Conservation (phyloP, 2,797 vertebrate genomes). For the Hypotaenidia philippensis region DNA sequence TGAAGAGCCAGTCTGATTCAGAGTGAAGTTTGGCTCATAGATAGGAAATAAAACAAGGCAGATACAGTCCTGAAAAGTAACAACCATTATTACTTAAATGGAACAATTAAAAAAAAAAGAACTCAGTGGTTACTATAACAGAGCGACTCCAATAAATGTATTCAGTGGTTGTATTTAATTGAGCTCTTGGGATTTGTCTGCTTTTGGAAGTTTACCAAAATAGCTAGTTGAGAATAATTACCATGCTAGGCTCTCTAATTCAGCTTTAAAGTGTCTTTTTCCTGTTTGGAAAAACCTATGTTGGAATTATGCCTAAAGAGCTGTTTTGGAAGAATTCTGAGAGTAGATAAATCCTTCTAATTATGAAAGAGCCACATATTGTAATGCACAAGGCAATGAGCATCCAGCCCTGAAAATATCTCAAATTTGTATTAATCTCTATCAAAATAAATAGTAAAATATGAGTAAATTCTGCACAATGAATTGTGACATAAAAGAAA, state of each 20-base stretch:
- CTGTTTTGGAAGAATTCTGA: not conserved
- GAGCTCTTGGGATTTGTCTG: slow-evolving; percentile 24
- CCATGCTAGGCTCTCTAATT: not conserved
- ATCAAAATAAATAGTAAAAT: not conserved
- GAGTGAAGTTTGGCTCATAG: not conserved
- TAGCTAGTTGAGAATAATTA: slow-evolving; percentile 25
- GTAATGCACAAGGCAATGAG: not conserved
- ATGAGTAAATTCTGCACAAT: not conserved
- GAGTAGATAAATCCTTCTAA: not conserved
- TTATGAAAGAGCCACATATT: not conserved
- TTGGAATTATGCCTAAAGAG: not conserved
- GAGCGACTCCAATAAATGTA: not conserved
- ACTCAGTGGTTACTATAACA: not conserved
- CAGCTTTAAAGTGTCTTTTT: slow-evolving; percentile 24
- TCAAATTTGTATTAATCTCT: not conserved
- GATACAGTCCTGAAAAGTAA: not conserved
- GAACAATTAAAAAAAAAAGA: not conserved
- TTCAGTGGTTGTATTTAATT: slow-evolving; percentile 19
- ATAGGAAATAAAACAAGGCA: slow-evolving; percentile 13
- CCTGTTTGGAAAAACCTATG: not conserved
- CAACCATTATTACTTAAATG: slow-evolving; percentile 3
- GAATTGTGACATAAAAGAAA: not conserved
- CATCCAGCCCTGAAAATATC: not conserved
- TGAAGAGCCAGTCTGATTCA: not conserved
- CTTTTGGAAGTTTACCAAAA: slow-evolving; percentile 54